Percentiles rank a stretch among this genome's conserved stretches.
Evolutionary conservation across 2,797 vertebrate species (phyloP).

Genomic region (Limnodromus scolopaceus): DNA sequence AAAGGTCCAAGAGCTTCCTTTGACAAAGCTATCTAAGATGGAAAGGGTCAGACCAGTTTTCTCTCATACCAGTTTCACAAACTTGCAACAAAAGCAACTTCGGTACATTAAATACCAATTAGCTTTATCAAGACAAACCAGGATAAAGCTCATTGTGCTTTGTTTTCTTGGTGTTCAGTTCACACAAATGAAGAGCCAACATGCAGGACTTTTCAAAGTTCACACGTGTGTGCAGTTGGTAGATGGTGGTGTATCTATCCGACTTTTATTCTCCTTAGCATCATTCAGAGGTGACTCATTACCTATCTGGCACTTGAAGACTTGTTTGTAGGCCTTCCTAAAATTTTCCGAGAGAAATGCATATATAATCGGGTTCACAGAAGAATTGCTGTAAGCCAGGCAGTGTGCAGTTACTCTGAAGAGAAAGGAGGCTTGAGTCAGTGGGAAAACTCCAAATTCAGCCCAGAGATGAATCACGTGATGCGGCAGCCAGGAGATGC

Average conservation of each 20-base stretch:
- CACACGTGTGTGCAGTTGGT: conserved; percentile 95
- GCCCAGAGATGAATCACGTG: conserved; percentile 94
- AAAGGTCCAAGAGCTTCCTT: neutral
- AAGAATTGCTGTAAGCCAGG: conserved; percentile 98
- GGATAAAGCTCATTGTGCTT: neutral
- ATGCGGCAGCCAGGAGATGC: conserved; percentile 97
- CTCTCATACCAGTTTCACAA: neutral
- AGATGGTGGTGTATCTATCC: conserved; percentile 87
- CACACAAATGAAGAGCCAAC: neutral
- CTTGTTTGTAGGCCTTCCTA: conserved; percentile 95
- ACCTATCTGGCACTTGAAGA: conserved; percentile 88
- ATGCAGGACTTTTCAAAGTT: conserved; percentile 12
- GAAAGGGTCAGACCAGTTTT: neutral
- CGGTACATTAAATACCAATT: neutral
- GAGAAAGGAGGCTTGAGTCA: conserved; percentile 94
- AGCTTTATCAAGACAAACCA: neutral
- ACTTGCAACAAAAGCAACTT: neutral
- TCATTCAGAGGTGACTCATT: conserved; percentile 79
- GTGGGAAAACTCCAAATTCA: conserved; percentile 93
- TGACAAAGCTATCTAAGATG: neutral
- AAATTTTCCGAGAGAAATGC: conserved; percentile 98
- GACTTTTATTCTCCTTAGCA: conserved; percentile 87
- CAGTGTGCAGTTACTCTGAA: conserved; percentile 92
- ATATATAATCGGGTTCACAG: conserved; percentile 97
- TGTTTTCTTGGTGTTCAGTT: neutral